These are phyloP conservation scores for Xerus rutilus DNA, from an alignment of 2,797 vertebrate genomes.

Conservation along the genomic window DNA sequence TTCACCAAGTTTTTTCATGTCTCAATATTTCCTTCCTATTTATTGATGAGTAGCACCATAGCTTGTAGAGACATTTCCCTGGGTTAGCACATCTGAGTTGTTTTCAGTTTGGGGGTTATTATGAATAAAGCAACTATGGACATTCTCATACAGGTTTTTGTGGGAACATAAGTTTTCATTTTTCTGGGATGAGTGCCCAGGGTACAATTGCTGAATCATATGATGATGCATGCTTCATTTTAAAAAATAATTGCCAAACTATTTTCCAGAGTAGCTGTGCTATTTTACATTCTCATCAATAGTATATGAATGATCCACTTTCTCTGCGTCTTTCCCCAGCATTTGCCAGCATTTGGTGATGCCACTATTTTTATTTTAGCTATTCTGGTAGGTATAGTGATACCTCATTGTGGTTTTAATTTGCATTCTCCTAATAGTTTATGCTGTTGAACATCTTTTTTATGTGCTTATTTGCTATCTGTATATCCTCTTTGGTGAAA, in stretches of 20 bases:
- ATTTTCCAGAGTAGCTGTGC: slow-evolving; percentile 44
- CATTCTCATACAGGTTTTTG: slow-evolving; percentile 33
- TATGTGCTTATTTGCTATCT: slow-evolving; percentile 30
- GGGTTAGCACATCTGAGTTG: slow-evolving; percentile 7
- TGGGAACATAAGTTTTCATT: slow-evolving; percentile 53
- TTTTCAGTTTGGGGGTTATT: slow-evolving; percentile 32
- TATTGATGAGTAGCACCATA: background rate
- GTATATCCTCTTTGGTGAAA: slow-evolving; percentile 31
- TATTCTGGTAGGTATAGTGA: background rate
- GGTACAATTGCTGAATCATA: slow-evolving; percentile 51
- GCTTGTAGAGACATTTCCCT: background rate
- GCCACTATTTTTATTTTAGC: slow-evolving; percentile 24
- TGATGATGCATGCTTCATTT: slow-evolving; percentile 53
- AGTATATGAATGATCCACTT: slow-evolving; percentile 21
- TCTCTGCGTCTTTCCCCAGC: slow-evolving; percentile 6
- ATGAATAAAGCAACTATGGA: slow-evolving; percentile 27
- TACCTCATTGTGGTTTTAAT: slow-evolving; percentile 39
- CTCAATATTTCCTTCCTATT: slow-evolving; percentile 23
- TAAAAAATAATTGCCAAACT: slow-evolving; percentile 57
- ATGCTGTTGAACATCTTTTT: slow-evolving; percentile 52
- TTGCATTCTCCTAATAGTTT: slow-evolving; percentile 38
- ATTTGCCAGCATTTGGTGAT: slow-evolving; percentile 47
- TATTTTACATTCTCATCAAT: slow-evolving; percentile 25
- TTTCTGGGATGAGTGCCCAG: slow-evolving; percentile 60
- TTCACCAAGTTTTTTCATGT: background rate